Evolutionary conservation across 2,113 vertebrate genomes (phyloP).

Genomic region (Ceyx melanurus): DNA sequence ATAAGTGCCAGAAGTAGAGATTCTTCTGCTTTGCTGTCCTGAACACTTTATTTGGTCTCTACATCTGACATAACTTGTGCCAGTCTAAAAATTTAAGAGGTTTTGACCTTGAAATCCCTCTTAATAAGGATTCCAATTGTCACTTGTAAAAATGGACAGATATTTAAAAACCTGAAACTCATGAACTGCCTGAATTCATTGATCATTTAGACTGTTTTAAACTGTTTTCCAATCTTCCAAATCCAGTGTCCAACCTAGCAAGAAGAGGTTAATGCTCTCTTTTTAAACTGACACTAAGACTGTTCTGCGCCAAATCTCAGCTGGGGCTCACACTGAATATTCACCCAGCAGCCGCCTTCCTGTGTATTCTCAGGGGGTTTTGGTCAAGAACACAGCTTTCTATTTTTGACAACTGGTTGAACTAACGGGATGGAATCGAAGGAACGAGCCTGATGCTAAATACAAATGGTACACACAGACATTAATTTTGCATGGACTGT

Average conservation of each 20-base stretch:
- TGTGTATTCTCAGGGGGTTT: neutral
- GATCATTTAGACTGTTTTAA: neutral
- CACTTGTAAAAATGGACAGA: neutral
- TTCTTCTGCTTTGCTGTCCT: neutral
- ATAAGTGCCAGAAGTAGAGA: neutral
- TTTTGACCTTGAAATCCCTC: neutral
- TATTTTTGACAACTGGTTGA: neutral
- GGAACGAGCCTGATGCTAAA: neutral
- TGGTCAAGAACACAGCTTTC: neutral
- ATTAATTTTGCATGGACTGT: neutral
- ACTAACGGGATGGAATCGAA: neutral
- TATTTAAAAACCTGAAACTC: neutral
- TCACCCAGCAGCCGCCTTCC: neutral
- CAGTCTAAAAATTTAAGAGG: neutral
- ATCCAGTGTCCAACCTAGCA: neutral
- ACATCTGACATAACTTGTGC: neutral
- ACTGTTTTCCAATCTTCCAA: neutral
- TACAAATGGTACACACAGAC: neutral
- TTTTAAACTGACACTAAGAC: neutral
- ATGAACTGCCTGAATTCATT: neutral
- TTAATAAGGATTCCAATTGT: neutral
- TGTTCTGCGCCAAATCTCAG: neutral
- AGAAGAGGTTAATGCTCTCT: neutral
- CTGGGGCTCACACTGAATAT: neutral
- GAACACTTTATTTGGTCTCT: neutral